Conservation (phyloP, 2,797 vertebrate genomes). For the Rhinoraja longicauda region DNA sequence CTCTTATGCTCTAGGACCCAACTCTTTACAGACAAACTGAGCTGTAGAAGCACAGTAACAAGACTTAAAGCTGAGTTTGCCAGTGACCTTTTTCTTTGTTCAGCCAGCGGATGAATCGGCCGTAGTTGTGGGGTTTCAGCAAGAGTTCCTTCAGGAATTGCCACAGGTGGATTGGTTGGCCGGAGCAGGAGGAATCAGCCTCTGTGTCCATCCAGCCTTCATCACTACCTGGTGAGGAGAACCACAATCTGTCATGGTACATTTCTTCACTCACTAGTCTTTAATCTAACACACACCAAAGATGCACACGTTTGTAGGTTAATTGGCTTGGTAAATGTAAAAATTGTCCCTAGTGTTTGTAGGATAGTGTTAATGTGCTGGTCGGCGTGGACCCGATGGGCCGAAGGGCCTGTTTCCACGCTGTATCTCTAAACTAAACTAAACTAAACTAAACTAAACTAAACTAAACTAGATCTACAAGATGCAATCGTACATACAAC, state of each 20-base stretch:
- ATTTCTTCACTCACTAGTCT: neutral
- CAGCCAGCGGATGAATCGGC: conserved; percentile 95
- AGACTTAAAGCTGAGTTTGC: too few species aligned
- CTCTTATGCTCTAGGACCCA: too few species aligned
- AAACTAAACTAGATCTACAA: too few species aligned
- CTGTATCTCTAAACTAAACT: too few species aligned
- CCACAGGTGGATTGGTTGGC: conserved; percentile 96
- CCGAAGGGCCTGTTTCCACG: too few species aligned
- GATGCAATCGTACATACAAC: neutral
- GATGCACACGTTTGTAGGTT: too few species aligned
- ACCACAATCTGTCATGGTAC: neutral
- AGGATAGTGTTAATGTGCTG: too few species aligned
- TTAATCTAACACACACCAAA: neutral
- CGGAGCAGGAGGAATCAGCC: conserved; percentile 84
- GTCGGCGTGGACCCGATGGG: too few species aligned
- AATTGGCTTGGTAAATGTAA: too few species aligned
- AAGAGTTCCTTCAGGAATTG: conserved; percentile 94
- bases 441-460: too few species aligned
- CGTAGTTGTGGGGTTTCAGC: conserved; percentile 88
- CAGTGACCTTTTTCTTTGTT: conserved; percentile 90
- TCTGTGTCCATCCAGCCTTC: conserved; percentile 74
- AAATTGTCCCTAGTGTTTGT: too few species aligned
- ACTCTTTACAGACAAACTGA: neutral
- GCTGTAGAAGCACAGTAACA: neutral
- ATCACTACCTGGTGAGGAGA: conserved; percentile 51